A percentile compares a stretch with the other conserved stretches of the same genome.
Evolutionary conservation across 2,888 invertebrate genomes (phyloP).

Genomic region (Torymus aiolomorphi): DNA sequence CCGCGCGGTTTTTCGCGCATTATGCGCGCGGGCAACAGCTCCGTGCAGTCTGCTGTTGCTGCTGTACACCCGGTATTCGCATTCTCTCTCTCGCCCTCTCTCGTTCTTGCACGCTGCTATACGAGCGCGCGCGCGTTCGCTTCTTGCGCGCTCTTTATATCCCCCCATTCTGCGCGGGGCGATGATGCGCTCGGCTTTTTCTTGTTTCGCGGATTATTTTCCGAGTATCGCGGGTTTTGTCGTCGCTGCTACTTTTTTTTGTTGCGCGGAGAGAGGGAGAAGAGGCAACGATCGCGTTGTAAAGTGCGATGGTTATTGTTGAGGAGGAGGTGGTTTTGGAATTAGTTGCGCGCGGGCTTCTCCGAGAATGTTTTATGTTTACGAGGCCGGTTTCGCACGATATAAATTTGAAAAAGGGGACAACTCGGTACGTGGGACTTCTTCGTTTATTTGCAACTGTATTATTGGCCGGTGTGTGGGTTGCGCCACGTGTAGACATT

Average conservation of each 20-base stretch:
- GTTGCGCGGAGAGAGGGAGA: no score
- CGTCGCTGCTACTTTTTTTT: no score
- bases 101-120: not conserved
- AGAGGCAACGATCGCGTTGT: no score
- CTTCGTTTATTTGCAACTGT: no score
- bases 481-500: no score
- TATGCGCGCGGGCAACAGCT: constrained; percentile 4
- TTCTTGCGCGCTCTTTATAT: constrained; percentile 8
- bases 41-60: constrained; percentile 24
- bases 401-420: not conserved
- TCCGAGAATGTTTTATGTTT: not conserved
- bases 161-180: constrained; percentile 1
- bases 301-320: no score
- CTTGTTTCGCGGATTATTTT: not conserved
- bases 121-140: not conserved
- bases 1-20: constrained; percentile 39
- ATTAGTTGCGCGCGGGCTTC: no score
- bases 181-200: not conserved
- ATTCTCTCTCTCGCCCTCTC: constrained; percentile 15
- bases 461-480: no score
- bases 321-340: no score
- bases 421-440: no score
- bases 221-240: not conserved
- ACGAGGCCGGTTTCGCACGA: constrained; percentile 11
- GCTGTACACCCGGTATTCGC: constrained; percentile 1